Evolutionary conservation across 2,888 invertebrate species (phyloP).

Genomic region (Hoplodrina blanda): DNA sequence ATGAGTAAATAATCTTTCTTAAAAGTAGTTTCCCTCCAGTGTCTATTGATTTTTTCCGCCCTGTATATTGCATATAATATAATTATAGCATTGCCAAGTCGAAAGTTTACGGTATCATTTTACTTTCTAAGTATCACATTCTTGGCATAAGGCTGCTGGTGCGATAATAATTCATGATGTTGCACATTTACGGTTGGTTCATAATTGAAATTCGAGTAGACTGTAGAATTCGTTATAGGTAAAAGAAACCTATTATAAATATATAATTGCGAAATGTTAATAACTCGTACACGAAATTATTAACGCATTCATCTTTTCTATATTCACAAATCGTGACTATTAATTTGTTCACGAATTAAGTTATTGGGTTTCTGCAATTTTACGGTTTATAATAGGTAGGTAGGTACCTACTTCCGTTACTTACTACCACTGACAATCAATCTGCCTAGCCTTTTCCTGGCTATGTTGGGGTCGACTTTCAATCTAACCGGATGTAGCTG

Average conservation of each 20-base stretch:
- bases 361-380: slow-evolving; percentile 15
- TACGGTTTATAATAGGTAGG: neutral
- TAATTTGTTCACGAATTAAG: slow-evolving; percentile 12
- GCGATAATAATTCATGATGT: slow-evolving; percentile 45
- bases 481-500: too few species aligned
- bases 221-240: slow-evolving; percentile 16
- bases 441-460: too few species aligned
- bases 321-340: slow-evolving; percentile 42
- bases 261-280: slow-evolving; percentile 50
- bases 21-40: too few species aligned
- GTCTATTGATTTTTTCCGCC: too few species aligned
- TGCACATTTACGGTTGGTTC: slow-evolving; percentile 45
- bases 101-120: slow-evolving; percentile 50
- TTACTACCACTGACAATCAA: too few species aligned
- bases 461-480: too few species aligned
- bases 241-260: slow-evolving; percentile 40
- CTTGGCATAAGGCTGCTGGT: slow-evolving; percentile 31
- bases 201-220: slow-evolving; percentile 50
- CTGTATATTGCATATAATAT: neutral
- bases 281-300: slow-evolving; percentile 19
- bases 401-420: too few species aligned
- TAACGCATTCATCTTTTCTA: slow-evolving; percentile 17
- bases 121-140: slow-evolving; percentile 58
- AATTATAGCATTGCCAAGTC: slow-evolving; percentile 23
- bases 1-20: too few species aligned